Percentiles rank a stretch among this genome's conserved stretches.
Evolutionary conservation across 2,113 vertebrate species (phyloP).

Genomic region (Arothron firmamentum): DNA sequence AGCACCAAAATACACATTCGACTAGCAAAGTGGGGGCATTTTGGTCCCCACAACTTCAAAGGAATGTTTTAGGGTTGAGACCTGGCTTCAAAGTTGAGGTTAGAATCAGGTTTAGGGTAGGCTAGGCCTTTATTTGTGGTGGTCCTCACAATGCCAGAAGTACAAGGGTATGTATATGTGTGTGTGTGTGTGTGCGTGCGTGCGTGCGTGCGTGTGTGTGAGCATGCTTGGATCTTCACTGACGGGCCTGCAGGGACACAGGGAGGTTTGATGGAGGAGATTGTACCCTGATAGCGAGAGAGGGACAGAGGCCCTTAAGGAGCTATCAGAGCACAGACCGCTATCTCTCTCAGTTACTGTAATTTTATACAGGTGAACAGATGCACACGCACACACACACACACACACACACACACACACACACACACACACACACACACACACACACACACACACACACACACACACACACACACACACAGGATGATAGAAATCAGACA

Average conservation of each 20-base stretch:
- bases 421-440: constrained; percentile 14
- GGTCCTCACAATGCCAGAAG: background rate
- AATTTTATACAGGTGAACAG: constrained; percentile 50
- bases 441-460: constrained; percentile 9
- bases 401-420: constrained; percentile 14
- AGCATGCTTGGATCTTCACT: constrained; percentile 47
- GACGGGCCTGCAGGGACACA: constrained; percentile 49
- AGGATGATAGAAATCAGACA: constrained; percentile 29
- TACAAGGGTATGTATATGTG: background rate
- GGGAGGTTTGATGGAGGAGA: constrained; percentile 42
- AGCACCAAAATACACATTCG: too few relatives aligned
- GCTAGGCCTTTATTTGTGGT: too few relatives aligned
- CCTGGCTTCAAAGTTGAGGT: too few relatives aligned
- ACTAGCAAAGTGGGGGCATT: too few relatives aligned
- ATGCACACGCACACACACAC: constrained; percentile 8
- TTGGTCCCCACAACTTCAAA: too few relatives aligned
- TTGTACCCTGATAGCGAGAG: constrained; percentile 22
- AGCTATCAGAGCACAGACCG: constrained; percentile 62
- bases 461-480: constrained; percentile 16
- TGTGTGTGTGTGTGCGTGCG: background rate
- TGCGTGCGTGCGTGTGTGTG: background rate
- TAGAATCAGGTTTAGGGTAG: too few relatives aligned
- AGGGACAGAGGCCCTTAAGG: constrained; percentile 62
- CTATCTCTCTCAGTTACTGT: constrained; percentile 68
- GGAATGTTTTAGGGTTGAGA: too few relatives aligned